Evolutionary conservation across 2,888 invertebrate genomes (phyloP), one percentile per base, ranked within the genome.

Genomic region (Buathra laborator): DNA sequence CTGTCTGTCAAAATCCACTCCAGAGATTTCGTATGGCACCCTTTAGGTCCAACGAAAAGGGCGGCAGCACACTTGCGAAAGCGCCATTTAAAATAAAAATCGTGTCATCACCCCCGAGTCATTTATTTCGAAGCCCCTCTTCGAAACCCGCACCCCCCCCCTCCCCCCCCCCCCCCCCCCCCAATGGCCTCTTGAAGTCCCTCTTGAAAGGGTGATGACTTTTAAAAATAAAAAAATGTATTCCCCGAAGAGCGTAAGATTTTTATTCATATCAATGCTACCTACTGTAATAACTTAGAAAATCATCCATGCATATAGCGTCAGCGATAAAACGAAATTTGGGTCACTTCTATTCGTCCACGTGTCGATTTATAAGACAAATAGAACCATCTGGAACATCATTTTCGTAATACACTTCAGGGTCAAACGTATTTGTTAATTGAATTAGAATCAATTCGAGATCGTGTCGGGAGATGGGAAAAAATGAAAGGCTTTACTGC

Each of bases 401-500:
- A 37, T 14, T 51, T 62, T 71, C 19, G 29, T 46, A 62, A 46
- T 51, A 29, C 7, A n/a, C 37, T 24, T 64, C 43, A 43, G 64
- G 37, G 56, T 14, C 37, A 62, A 51, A 19, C 7, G 48, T 43
- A 3, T 43, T 71, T 51, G 51, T 71, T 71, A 62, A 71, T 64
- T 62, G 4, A 64, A 79, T 71, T 64, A 79, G 64, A 71, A 71
- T 53, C 64, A 79, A 71, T 79, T 79, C 51, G 12, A 12, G 59
- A 32, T 1, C 12, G 48, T 5, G 24, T 9, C 24, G 24, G 24
- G 19, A 10, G 56, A 56, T 19, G 10, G 14, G 14, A 14, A 44
- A 37, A 75, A 70, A 51, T 32, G n/a, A 12, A 29, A 51, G 37
- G 6, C 37, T 37, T 37, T 14, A 6, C 19, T 9, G 37, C 2